A percentile compares a stretch with the other conserved stretches of the same genome.
These are phyloP conservation scores for Tyrannus savana DNA, from an alignment of 2,113 vertebrate species.

Conservation along the genomic window DNA sequence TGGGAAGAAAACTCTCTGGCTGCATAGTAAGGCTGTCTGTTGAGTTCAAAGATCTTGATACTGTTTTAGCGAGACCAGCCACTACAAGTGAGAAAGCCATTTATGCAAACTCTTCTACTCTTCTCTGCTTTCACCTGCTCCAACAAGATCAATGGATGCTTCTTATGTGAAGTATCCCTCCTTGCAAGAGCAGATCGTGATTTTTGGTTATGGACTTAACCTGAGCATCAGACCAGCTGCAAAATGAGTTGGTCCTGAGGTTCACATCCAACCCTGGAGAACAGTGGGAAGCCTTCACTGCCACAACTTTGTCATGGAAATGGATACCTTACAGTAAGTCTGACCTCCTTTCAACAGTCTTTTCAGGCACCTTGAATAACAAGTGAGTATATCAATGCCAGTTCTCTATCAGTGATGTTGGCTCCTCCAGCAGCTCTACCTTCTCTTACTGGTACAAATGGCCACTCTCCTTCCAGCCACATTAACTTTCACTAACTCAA, in stretches of 20 bases:
- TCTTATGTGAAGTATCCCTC: not conserved
- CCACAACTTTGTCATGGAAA: not conserved
- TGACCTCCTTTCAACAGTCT: not conserved
- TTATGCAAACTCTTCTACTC: not conserved
- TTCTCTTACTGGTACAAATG: not conserved
- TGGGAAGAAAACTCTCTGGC: not conserved
- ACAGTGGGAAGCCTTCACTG: not conserved
- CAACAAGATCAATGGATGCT: not conserved
- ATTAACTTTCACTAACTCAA: not conserved
- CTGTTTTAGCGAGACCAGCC: not conserved
- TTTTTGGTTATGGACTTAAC: not conserved
- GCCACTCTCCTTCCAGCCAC: not conserved
- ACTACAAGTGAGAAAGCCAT: not conserved
- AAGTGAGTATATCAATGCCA: not conserved
- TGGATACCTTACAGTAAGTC: not conserved
- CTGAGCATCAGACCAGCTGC: not conserved
- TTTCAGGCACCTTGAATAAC: not conserved
- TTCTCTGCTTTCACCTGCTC: not conserved
- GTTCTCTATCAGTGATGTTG: not conserved
- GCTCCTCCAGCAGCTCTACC: not conserved
- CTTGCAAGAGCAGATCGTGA: not conserved
- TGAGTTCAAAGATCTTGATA: not conserved
- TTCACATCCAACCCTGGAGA: not conserved
- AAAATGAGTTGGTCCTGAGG: not conserved
- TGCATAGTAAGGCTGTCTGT: not conserved